A percentile compares a stretch with the other conserved stretches of the same genome.
These are phyloP conservation scores for Sapajus apella DNA, from an alignment of 2,113 vertebrate genomes.

Conservation along the genomic window DNA sequence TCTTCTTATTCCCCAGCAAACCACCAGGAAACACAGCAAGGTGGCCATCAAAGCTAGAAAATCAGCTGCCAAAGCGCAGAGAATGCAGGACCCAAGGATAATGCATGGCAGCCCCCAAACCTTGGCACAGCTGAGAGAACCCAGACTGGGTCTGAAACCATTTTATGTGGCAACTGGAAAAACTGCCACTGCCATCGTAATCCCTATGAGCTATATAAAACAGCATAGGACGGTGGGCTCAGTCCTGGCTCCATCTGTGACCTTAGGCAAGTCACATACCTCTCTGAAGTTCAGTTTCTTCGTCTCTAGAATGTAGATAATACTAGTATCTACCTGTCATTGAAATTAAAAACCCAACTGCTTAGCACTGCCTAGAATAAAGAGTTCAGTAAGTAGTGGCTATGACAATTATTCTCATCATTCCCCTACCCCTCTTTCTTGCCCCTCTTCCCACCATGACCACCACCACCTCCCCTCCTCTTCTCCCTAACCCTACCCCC, in stretches of 20 bases:
- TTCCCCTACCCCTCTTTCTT: not conserved
- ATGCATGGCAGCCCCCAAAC: not conserved
- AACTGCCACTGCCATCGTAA: not conserved
- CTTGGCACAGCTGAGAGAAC: not conserved
- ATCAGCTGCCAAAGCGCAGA: not conserved
- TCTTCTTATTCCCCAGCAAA: not conserved
- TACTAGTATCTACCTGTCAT: not conserved
- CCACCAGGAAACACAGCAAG: not conserved
- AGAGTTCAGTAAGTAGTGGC: not conserved
- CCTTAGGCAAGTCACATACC: not conserved
- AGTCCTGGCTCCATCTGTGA: not conserved
- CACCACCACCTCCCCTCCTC: not conserved
- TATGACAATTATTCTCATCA: not conserved
- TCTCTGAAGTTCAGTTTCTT: conserved; percentile 22
- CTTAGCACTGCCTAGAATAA: not conserved
- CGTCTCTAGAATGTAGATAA: not conserved
- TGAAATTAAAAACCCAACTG: conserved; percentile 36
- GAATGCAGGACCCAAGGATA: not conserved
- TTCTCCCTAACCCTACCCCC: fast-evolving
- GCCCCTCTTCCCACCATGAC: not conserved
- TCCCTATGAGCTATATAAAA: not conserved
- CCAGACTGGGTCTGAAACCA: not conserved
- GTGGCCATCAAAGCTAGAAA: not conserved
- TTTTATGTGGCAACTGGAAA: not conserved
- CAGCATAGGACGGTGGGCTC: not conserved